Conservation (phyloP, 2,888 invertebrate species). For the Phrixothrix hirtus region DNA sequence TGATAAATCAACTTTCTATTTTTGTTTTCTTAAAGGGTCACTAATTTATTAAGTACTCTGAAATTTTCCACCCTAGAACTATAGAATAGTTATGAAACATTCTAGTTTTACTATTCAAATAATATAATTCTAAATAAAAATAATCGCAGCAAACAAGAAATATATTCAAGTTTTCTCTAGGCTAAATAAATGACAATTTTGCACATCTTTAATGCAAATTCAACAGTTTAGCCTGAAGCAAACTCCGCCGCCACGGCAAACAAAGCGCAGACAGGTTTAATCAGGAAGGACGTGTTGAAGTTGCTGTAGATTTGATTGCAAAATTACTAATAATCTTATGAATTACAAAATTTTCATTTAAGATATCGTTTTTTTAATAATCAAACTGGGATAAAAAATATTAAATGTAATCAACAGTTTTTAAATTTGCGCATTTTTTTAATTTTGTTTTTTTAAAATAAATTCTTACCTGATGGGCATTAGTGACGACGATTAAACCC, state of each 20-base stretch:
- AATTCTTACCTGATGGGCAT: conserved; percentile 24
- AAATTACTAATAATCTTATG: not conserved
- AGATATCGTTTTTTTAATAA: not conserved
- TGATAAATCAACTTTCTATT: no score
- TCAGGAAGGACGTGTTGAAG: conserved; percentile 14
- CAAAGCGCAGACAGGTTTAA: conserved; percentile 22
- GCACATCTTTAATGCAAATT: conserved; percentile 34
- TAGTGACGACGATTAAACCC: conserved; percentile 20
- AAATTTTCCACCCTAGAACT: no score
- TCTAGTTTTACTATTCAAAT: no score
- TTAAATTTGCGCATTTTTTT: conserved; percentile 2
- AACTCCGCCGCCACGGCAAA: conserved; percentile 20
- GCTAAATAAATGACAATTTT: conserved; percentile 9
- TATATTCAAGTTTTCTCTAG: no score
- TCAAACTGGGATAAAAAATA: no score
- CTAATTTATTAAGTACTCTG: no score
- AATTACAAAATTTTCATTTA: not conserved
- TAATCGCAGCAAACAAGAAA: no score
- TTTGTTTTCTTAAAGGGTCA: no score
- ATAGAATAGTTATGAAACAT: no score
- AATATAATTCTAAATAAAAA: no score
- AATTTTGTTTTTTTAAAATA: not conserved
- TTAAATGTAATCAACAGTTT: not conserved
- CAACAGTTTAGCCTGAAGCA: conserved; percentile 23
- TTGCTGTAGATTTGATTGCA: conserved; percentile 13